These are phyloP conservation scores for Luperina testacea DNA, from an alignment of 2,888 invertebrate genomes.

Conservation along the genomic window DNA sequence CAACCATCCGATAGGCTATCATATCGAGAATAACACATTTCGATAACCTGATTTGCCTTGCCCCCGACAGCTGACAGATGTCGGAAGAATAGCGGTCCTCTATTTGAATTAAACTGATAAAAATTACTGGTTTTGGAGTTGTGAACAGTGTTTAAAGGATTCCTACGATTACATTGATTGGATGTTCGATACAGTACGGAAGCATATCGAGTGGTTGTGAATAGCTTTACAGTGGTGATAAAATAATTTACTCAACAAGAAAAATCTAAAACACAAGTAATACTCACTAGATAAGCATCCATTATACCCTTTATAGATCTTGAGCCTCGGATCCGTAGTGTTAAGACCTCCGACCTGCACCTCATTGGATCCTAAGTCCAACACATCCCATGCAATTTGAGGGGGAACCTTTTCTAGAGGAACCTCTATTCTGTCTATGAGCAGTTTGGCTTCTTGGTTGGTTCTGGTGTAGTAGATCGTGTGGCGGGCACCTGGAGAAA, in stretches of 20 bases:
- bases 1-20: neutral
- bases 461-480: slow-evolving; percentile 93
- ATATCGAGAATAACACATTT: neutral
- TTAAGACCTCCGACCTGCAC: slow-evolving; percentile 96
- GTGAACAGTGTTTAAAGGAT: neutral
- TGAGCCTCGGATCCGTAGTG: slow-evolving; percentile 95
- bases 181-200: neutral
- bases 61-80: too few species aligned
- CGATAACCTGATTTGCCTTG: neutral
- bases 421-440: slow-evolving; percentile 94
- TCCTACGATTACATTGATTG: neutral
- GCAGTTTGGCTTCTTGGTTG: slow-evolving; percentile 92
- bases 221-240: neutral
- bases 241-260: neutral
- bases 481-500: slow-evolving; percentile 92
- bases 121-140: neutral
- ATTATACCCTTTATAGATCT: slow-evolving; percentile 95
- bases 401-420: slow-evolving; percentile 92
- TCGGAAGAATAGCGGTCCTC: neutral
- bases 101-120: neutral
- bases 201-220: neutral
- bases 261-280: neutral
- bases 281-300: slow-evolving; percentile 97
- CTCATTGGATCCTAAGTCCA: slow-evolving; percentile 93
- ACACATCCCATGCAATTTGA: slow-evolving; percentile 92